phyloP scores from a whole-genome alignment of 2,888 invertebrate genomes.

The Himalopsyche tibetana region DNA sequence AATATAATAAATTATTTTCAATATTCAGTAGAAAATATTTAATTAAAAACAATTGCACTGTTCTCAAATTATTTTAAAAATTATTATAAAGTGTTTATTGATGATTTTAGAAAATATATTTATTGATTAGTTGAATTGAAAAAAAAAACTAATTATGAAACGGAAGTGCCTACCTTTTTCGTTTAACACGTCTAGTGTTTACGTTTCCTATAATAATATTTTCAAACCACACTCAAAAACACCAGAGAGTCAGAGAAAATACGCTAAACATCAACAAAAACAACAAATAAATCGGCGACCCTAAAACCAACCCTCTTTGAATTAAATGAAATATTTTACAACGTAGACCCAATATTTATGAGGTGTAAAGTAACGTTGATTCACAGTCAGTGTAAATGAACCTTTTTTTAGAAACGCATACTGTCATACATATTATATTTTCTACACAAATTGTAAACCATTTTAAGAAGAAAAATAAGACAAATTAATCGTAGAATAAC shows the following conservation, averaged over 20 bases:
- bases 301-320: slow-evolving; percentile 17
- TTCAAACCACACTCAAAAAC: background rate
- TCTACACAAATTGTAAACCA: too few species aligned
- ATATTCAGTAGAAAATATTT: too few species aligned
- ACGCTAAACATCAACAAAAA: slow-evolving; percentile 16
- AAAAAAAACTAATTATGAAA: background rate
- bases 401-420: background rate
- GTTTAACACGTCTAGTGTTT: background rate
- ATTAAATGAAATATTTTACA: slow-evolving; percentile 34
- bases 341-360: slow-evolving; percentile 60
- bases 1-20: too few species aligned
- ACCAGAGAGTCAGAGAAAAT: background rate
- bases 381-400: slow-evolving; percentile 48
- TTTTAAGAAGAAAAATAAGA: too few species aligned
- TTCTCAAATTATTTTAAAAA: too few species aligned
- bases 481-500: too few species aligned
- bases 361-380: slow-evolving; percentile 65
- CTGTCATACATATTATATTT: too few species aligned
- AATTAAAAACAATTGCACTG: too few species aligned
- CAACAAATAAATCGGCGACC: slow-evolving; percentile 20
- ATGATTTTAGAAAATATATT: too few species aligned
- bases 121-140: too few species aligned
- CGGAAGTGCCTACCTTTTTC: background rate
- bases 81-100: too few species aligned
- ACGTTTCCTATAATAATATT: background rate